phyloP scores from a whole-genome alignment of 1,140 invertebrate species.

The Drosophila asahinai region DNA sequence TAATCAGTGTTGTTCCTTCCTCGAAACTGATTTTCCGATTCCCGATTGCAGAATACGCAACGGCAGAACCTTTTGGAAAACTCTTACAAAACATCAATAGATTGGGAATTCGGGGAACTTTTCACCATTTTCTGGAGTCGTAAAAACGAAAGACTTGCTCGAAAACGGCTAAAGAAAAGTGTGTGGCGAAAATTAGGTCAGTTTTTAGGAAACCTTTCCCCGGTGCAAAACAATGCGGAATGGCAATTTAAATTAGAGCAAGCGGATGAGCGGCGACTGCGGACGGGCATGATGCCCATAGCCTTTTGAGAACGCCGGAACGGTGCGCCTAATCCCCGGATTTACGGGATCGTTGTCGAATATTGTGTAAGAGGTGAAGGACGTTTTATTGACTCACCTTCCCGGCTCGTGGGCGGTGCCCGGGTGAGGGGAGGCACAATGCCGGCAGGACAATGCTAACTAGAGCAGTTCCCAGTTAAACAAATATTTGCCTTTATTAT shows the following conservation, averaged over 20 bases:
- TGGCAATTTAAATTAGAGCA: slow-evolving; percentile 78
- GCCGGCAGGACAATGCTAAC: slow-evolving; percentile 61
- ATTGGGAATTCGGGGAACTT: slow-evolving; percentile 54
- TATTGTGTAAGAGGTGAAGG: slow-evolving; percentile 73
- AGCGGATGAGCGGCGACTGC: slow-evolving; percentile 44
- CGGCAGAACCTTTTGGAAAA: slow-evolving; percentile 27
- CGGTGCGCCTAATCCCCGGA: slow-evolving; percentile 67
- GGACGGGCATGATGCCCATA: slow-evolving; percentile 28
- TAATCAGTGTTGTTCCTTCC: slow-evolving; percentile 18
- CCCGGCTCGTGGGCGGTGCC: slow-evolving; percentile 66
- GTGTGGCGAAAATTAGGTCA: slow-evolving; percentile 67
- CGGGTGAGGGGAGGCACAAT: slow-evolving; percentile 46
- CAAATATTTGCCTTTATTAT: slow-evolving; percentile 73
- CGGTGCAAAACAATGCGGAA: slow-evolving; percentile 42
- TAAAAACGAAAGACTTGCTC: slow-evolving; percentile 62
- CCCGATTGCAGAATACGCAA: slow-evolving; percentile 22
- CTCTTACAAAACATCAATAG: slow-evolving; percentile 20
- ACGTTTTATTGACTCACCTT: slow-evolving; percentile 52
- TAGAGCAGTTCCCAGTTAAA: slow-evolving; percentile 77
- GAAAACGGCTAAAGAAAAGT: slow-evolving; percentile 53
- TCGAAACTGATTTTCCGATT: slow-evolving; percentile 11
- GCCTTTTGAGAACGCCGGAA: slow-evolving; percentile 59
- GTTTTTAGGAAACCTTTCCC: slow-evolving; percentile 71
- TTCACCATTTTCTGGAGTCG: slow-evolving; percentile 39
- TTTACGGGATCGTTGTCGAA: slow-evolving; percentile 62